These are phyloP conservation scores for Falco punctatus DNA, from an alignment of 2,113 vertebrate genomes.

Conservation along the genomic window DNA sequence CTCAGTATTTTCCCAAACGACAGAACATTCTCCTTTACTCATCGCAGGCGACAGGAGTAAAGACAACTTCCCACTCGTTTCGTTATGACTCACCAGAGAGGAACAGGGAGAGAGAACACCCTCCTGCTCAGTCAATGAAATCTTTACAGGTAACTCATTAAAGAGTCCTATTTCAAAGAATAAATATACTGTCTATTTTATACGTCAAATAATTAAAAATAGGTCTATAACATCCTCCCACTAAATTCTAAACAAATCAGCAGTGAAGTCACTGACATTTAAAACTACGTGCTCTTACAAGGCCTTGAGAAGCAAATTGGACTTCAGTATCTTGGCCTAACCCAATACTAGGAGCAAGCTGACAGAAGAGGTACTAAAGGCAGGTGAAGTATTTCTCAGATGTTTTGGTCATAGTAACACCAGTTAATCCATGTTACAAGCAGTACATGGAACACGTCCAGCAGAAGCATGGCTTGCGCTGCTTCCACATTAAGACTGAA, in stretches of 20 bases:
- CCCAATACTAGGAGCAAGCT: rapidly evolving
- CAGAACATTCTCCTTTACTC: conserved; percentile 7
- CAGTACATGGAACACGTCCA: background rate
- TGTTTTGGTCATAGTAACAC: background rate
- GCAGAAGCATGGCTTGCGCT: background rate
- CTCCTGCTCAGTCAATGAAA: conserved; percentile 2
- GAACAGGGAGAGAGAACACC: background rate
- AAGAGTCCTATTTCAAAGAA: background rate
- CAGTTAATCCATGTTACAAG: background rate
- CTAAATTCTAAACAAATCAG: background rate
- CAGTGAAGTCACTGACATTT: background rate
- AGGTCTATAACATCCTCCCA: background rate
- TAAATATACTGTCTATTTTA: background rate
- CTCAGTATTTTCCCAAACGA: background rate
- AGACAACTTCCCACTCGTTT: background rate
- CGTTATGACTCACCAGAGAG: conserved; percentile 14
- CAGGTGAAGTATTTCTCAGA: background rate
- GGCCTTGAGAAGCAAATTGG: background rate
- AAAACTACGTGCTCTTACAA: background rate
- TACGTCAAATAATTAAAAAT: background rate
- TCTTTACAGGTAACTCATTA: background rate
- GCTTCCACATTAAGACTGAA: background rate
- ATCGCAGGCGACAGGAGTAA: background rate
- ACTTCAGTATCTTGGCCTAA: background rate
- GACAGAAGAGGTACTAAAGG: background rate